Base-by-base conservation (phyloP, 2,888 invertebrate species). In the Ormyrus thymus region DNA sequence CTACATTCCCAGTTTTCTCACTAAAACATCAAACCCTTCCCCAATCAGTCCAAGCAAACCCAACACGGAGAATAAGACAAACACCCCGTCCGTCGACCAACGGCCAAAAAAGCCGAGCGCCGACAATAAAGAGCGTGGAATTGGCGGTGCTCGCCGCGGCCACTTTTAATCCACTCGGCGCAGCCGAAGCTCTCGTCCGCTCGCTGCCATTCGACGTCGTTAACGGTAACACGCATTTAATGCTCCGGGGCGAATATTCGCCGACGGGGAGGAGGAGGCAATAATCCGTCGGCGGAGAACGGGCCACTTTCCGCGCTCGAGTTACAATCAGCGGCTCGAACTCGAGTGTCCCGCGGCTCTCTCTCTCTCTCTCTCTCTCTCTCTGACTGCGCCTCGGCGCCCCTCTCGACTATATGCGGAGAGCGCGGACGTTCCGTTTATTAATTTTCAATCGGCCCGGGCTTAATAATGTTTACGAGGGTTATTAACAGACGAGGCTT, bases 161-260 rank as follows among this genome's bases (percentile, higher is more conserved):
- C 58, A 73, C 65, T 73, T 73, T 73, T 65, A 65, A 73, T 73
- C 65, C 56, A 58, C 56, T 73, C 55, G 53, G 51, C 10, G 11
- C n/a, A 15, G 15, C 10, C 8, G 55, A 9, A 5, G 29, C 29
- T 29, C 29, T 29, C 29, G n/a, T n/a, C n/a, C n/a, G 29, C 29
- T 6, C n/a, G 43, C 46, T 46, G 10, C 62, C 13, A 29, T 65
- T 73, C 9, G 13, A 29, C 56, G 48, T 56, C 65, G 73, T 73
- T 56, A 64, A 56, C 64, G 50, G 56, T 62, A 73, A 73, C 13
- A 50, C 56, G 73, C 56, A 15, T 56, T 73, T 73, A 64, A 64
- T 64, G 64, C 43, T 9, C 48, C 55, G 48, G 48, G 9, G 64
- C 71, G 53, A 53, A 72, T 62, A 72, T 62, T 53, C 71, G 48